phyloP scores from a whole-genome alignment of 1,140 invertebrate species.

The Mercenaria mercenaria region DNA sequence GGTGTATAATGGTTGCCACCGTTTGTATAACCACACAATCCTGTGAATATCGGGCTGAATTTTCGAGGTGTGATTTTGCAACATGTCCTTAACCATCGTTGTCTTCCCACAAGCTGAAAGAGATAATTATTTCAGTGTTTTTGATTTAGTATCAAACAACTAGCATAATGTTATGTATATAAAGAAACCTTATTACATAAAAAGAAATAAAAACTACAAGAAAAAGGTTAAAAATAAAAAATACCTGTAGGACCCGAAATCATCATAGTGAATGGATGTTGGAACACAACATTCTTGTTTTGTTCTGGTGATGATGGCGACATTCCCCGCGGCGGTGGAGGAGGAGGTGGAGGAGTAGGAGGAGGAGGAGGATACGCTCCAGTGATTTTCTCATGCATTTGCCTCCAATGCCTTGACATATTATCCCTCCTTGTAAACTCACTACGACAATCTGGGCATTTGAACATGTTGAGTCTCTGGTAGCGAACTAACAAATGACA shows the following conservation, averaged over 20 bases:
- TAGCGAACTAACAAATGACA: too few species aligned
- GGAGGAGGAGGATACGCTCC: too few species aligned
- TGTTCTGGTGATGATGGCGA: background rate
- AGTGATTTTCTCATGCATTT: background rate
- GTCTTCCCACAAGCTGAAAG: too few species aligned
- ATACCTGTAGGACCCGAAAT: conserved; percentile 15
- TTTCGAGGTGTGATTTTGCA: background rate
- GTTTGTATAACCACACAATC: conserved; percentile 28
- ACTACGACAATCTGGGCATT: background rate
- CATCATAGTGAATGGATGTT: conserved; percentile 40
- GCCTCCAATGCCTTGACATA: background rate
- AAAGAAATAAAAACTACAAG: background rate
- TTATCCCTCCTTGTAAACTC: background rate
- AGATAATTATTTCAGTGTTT: too few species aligned
- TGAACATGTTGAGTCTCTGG: background rate
- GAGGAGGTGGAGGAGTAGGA: too few species aligned
- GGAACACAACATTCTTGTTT: background rate
- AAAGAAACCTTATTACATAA: background rate
- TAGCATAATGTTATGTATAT: background rate
- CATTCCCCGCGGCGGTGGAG: too few species aligned
- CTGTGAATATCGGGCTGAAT: background rate
- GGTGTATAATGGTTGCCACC: background rate
- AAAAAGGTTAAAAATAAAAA: background rate
- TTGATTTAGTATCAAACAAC: too few species aligned
- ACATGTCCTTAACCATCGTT: background rate